Evolutionary conservation across 2,888 invertebrate genomes (phyloP), one percentile per base, ranked within the genome.

Genomic region (Rhogogaster chlorosoma): DNA sequence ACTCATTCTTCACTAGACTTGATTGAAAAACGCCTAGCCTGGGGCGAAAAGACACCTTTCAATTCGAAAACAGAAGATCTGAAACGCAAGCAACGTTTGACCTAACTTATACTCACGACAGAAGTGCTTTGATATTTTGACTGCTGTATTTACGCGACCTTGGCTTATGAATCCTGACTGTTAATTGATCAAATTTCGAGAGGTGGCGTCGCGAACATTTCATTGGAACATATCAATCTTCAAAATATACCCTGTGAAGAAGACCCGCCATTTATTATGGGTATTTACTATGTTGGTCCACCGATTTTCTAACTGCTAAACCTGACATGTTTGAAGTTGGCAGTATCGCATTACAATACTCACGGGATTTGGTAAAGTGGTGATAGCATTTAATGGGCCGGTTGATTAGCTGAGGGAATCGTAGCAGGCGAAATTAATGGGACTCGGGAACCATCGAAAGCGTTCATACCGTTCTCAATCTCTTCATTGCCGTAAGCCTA

Each of bases 301-400:
- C 0, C 32, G 7, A 70, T 32, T 70, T 29, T 36, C n/a, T 70
- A 36, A 70, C 32, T n/a, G 18, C 36, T 18, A 36, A 70, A 70
- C 18, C 36, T 36, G 36, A 15, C 36, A 70, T 32, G 70, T 61
- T 61, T 22, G 10, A 61, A 12, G 61, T 61, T 61, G 10, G 26
- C 4, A 61, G 10, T 26, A 61, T 61, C 61, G 61, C 22, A 12
- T 26, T 26, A 22, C 12, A 10, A 18, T 61, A 26, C 26, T 26
- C 61, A 61, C 12, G 61, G 26, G 36, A 70, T 70, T 70, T 36
- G 32, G 15, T 36, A 18, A 36, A 36, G 32, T 70, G 53, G 67
- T 67, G 29, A 70, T 70, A 70, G 70, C 32, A 70, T 18, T 70
- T 18, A 70, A 70, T 36, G 70, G 26, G n/a, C 70, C 36, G 70